These are phyloP conservation scores for Staurois parvus DNA, from an alignment of 2,797 vertebrate genomes.

Conservation along the genomic window DNA sequence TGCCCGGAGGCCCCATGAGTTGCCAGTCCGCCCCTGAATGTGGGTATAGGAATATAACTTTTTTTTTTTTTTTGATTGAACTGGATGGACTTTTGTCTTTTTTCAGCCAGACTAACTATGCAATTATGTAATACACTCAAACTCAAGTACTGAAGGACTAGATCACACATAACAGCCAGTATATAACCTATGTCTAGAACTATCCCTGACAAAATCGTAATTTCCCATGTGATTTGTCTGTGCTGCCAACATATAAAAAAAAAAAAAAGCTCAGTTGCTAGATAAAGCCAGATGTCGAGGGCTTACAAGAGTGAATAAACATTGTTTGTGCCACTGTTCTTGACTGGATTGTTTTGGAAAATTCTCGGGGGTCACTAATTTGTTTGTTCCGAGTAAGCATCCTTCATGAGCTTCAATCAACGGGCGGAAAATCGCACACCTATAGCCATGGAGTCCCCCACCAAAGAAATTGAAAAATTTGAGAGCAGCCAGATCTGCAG, in stretches of 20 bases:
- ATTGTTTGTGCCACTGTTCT: background rate
- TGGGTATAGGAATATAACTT: too few species aligned
- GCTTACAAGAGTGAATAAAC: constrained; percentile 8
- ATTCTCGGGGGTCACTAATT: constrained; percentile 18
- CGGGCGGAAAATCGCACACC: constrained; percentile 64
- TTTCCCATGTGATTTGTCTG: constrained; percentile 18
- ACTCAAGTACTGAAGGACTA: too few species aligned
- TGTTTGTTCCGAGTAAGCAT: constrained; percentile 50
- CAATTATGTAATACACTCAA: too few species aligned
- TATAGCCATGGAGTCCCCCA: constrained; percentile 92
- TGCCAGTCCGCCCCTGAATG: too few species aligned
- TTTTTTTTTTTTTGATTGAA: too few species aligned
- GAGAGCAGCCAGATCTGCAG: constrained; percentile 97
- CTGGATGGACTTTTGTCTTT: too few species aligned
- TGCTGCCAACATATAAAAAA: constrained; percentile 3
- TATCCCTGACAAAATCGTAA: constrained; percentile 4
- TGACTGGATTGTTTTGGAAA: background rate
- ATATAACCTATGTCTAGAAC: background rate
- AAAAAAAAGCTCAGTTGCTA: constrained; percentile 9
- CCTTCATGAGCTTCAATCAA: constrained; percentile 64
- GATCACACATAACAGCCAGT: too few species aligned
- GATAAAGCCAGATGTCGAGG: constrained; percentile 3
- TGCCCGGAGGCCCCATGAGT: too few species aligned
- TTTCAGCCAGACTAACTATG: too few species aligned
- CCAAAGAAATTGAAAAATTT: constrained; percentile 99